Base-by-base conservation (phyloP, 2,113 vertebrate species). In the Sitta europaea region DNA sequence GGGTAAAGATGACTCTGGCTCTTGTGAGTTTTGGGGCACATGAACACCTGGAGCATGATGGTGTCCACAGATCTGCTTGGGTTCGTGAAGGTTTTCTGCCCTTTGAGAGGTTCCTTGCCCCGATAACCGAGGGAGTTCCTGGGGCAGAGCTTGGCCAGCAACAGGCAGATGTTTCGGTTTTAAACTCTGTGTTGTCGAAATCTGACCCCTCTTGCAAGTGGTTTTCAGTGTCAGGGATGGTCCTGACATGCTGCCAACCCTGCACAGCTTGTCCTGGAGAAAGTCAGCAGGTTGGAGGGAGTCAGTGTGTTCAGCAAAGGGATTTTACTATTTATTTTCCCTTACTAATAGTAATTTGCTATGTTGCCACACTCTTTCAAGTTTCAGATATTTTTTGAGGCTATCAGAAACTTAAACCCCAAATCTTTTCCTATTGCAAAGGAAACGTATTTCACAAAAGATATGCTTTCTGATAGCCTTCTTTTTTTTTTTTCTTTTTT, bases 11-110 rank as follows among this genome's bases (percentile, higher is more conserved):
- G 7, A 7, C 33, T 38, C 19, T 72, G 21, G 9, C 17, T 57
- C 14, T 38, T 31, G 12, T 23, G 28, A 12, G 9, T 12, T 24
- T 36, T 54, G 7, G 25, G 24, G 42, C 11, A 14, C 24, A 11
- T 1, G 1, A 40, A 14, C 29, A n/a, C 43, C 27, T 18, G 43
- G 25, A 40, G 2, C 1, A 3, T 14, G 43, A 33, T 0, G 0
- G 8, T 13, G 58, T 35, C 24, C 40, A 53, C 29, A 7, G 16
- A 53, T 8, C 21, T 10, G 9, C 59, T 50, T 25, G 16, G 10
- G 7, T 31, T 36, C 0, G 0, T 20, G 33, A 48, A 7, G 38
- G 10, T 58, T 65, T 76, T 14, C 4, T 35, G 1, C 16, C 15
- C 25, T 55, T 45, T 2, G 25, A 31, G 70, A 33, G n/a, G 3